Base-by-base conservation (phyloP, 2,888 invertebrate genomes). In the Netelia virgata region DNA sequence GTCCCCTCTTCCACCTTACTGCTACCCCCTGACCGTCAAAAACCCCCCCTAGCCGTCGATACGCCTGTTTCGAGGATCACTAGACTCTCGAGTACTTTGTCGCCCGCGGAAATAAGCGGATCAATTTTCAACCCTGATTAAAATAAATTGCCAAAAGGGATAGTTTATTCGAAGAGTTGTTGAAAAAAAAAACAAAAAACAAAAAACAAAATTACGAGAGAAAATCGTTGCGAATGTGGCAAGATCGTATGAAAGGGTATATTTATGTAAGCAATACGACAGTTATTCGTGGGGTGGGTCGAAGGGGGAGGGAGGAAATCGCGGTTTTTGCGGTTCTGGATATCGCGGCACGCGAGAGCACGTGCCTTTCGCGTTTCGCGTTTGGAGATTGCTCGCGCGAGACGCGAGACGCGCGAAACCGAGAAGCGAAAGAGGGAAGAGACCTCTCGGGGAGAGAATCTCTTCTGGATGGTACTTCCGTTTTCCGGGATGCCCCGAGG, bases 401-500 rank as follows among this genome's bases (percentile, higher is more conserved):
- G 20, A 55, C 70, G 76, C 63, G 68, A 81, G 73, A 64, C 23
- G 76, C 23, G 20, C 57, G 63, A 47, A 61, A 55, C 57, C 73
- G 59, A 81, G 73, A 64, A 36, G 76, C 23, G 20, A 57, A 36
- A 53, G 28, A 28, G 50, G 41, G 59, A 50, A 20, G 81, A 75
- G 81, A 75, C 74, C 70, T 28, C 70, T 28, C 70, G 82, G 23
- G 36, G 55, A 16, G 23, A 20, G 55, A 16, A 76, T 66, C 83
- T 77, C 59, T 83, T 50, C 43, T 61, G 79, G 76, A 53, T 69
- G 81, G 59, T 82, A 89, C 90, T 92, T 92, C 91, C 90, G 90
- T 88, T 89, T 91, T 92, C 91, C 91, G 91, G 82, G 88, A 87
- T 89, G 88, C 86, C 85, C 75, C 74, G 75, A 87, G 84, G 87